Evolutionary conservation across 1,140 invertebrate species (phyloP), one percentile per base, ranked within the genome.

Genomic region (Atopsyche davidsoni): DNA sequence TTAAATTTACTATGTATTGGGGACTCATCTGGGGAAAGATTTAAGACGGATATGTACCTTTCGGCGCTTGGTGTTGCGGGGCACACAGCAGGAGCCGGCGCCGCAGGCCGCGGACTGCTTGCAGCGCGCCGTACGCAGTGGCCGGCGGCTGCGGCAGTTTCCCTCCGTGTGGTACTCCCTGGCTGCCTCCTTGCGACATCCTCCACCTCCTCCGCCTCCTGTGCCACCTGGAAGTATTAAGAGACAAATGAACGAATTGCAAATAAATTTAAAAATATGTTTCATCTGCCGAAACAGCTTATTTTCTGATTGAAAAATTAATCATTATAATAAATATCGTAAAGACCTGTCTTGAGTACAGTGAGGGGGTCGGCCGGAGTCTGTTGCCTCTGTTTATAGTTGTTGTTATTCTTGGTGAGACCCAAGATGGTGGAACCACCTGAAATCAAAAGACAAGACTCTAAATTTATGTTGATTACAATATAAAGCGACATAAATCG

Each of bases 121-220:
- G 68, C 92, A 96, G 64, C 86, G 84, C 35, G 91, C 90, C 64
- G 90, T 85, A 66, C 93, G 92, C 40, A 96, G 80, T 19, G 89
- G 86, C 65, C 91, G 87, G 57, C 88, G 75, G 46, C 89, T 92
- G 51, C 89, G 79, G 66, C 92, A 96, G 45, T 83, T 80, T 59
- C 92, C 89, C 64, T 96, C 92, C 31, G 85, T 86, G 61, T 92
- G 86, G 65, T 89, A 92, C 64, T 93, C 90, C 54, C 89, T 80
- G 32, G 86, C 87, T 61, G 90, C 87, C 65, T 93, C 88, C 70
- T 95, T 92, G 57, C 87, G 81, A 66, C 90, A 93, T 38, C 83
- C 85, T 16, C 47, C 38, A 1, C 38, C 31, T 18, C 11, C 24
- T 19, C 25, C 36, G 13, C 11, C 13, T 16, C 16, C n/a, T n/a